Percentiles rank a stretch among this genome's conserved stretches.
Evolutionary conservation across 2,888 invertebrate genomes (phyloP).

Genomic region (Amphimallon solstitiale): DNA sequence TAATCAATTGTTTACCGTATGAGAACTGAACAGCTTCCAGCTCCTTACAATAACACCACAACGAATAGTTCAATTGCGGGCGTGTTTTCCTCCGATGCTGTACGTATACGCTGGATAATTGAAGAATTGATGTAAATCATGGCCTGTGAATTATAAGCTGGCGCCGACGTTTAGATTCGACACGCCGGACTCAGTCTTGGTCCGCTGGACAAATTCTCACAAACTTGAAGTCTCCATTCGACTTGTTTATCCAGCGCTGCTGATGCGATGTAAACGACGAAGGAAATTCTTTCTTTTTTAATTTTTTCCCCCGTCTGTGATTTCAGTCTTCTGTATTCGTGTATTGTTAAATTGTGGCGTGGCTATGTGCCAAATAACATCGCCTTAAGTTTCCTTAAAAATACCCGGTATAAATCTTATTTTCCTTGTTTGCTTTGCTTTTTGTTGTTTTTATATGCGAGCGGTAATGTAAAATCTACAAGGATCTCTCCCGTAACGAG

Average conservation of each 20-base stretch:
- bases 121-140: slow-evolving; percentile 31
- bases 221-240: slow-evolving; percentile 37
- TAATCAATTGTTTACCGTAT: too few species aligned
- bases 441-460: too few species aligned
- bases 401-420: background rate
- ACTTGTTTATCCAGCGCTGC: background rate
- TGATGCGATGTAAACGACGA: background rate
- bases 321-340: background rate
- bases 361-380: background rate
- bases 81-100: background rate
- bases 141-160: slow-evolving; percentile 38
- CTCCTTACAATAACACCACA: too few species aligned
- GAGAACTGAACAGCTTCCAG: too few species aligned
- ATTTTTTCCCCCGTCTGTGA: background rate
- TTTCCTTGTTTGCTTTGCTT: too few species aligned
- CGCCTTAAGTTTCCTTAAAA: background rate
- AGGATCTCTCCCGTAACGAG: too few species aligned
- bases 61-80: too few species aligned
- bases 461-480: too few species aligned
- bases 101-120: slow-evolving; percentile 4
- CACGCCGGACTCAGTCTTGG: slow-evolving; percentile 33
- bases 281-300: background rate
- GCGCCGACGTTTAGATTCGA: slow-evolving; percentile 37
- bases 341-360: background rate
- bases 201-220: slow-evolving; percentile 37